Evolutionary conservation across 2,888 invertebrate species (phyloP), one percentile per base, ranked within the genome.

Genomic region (Ctena decussata): DNA sequence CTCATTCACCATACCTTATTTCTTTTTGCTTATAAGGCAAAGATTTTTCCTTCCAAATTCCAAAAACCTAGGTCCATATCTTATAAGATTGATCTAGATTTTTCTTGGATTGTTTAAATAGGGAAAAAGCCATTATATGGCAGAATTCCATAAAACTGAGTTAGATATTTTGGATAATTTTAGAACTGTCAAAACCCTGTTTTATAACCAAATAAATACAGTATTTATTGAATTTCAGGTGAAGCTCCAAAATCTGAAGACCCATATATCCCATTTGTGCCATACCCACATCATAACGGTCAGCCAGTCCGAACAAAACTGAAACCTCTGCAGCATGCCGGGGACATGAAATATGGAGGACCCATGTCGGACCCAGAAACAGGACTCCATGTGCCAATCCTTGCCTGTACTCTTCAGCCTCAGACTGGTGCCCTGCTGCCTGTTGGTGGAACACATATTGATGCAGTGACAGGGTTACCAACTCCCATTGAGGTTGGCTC

Each of bases 401-500:
- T 94, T 77, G 95, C 93, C 44, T 91, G 95, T 77, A 95, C 95
- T 30, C 92, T 95, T 49, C 94, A 95, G 80, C 95, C 95, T 12
- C 83, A 91, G 85, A 93, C 93, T 27, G 94, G 95, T 12, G 90
- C 93, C 6, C 88, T 95, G 11, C 88, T 95, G 44, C 95, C 95
- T 6, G 87, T 95, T 0, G 95, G 94, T 35, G 94, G 95, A 15
- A 93, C 94, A 21, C 95, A 95, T 84, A 89, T 91, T 6, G 95
- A 95, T 81, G 94, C 94, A 0, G 94, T 95, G 35, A 95, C 95
- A 0, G 93, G 94, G 6, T 87, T 95, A 46, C 94, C 94, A 2
- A 92, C 94, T n/a, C 94, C 95, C 15, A 95, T 95, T 37, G 95
- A 95, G 77, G 86, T 94, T 3, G 95, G 95, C 0, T 94, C 95